Conservation (phyloP, 2,888 invertebrate genomes). For the Itoplectis maculator region DNA sequence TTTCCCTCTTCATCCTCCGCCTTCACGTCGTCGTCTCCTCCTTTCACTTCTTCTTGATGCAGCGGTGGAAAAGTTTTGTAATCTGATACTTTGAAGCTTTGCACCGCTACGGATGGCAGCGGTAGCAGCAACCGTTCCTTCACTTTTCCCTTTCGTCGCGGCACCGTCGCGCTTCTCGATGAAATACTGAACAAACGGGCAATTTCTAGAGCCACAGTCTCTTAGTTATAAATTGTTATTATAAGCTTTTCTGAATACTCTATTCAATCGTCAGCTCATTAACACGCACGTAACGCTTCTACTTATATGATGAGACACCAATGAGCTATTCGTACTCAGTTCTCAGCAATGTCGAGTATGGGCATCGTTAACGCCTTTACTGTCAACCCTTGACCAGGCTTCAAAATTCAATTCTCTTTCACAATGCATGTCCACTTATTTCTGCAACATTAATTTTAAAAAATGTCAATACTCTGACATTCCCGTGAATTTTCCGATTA, state of each 20-base stretch:
- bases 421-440: not conserved
- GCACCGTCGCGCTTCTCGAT: slow-evolving; percentile 32
- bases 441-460: too few species aligned
- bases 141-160: slow-evolving; percentile 32
- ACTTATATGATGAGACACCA: not conserved
- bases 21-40: slow-evolving; percentile 65
- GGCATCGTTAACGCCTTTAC: slow-evolving; percentile 31
- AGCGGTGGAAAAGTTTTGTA: slow-evolving; percentile 62
- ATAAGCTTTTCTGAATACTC: not conserved
- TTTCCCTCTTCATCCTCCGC: slow-evolving; percentile 49
- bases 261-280: not conserved
- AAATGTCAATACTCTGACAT: too few species aligned
- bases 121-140: slow-evolving; percentile 26
- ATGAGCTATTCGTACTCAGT: not conserved
- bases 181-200: slow-evolving; percentile 35
- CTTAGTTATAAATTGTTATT: slow-evolving; percentile 42
- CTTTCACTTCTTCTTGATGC: slow-evolving; percentile 57
- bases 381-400: slow-evolving; percentile 20
- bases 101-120: slow-evolving; percentile 27
- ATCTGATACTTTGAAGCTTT: slow-evolving; percentile 64
- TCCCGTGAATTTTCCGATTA: too few species aligned
- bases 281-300: not conserved
- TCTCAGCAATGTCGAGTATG: slow-evolving; percentile 30
- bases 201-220: slow-evolving; percentile 37
- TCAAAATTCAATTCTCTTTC: not conserved